Evolutionary conservation across 2,113 vertebrate species (phyloP), one percentile per base, ranked within the genome.

Genomic region (Anolis sagrei): DNA sequence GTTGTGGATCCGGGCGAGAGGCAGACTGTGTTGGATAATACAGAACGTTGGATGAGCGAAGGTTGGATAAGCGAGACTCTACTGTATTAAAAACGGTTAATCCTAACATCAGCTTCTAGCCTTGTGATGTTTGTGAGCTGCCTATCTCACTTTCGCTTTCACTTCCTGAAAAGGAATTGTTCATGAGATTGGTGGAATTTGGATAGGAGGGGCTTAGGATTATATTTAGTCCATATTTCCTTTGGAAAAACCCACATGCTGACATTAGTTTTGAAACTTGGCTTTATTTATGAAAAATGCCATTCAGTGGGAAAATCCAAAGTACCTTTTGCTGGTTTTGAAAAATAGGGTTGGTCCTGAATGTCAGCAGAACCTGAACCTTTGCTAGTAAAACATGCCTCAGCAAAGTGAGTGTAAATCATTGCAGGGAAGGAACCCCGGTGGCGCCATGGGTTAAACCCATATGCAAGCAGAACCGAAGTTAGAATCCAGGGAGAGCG

Each of bases 291-390:
- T 18, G 23, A 39, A 54, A 49, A 49, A 83, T 88, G 72, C 4
- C 21, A 23, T 9, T 36, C 34, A 32, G 4, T 9, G 23, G 78
- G 25, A 34, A 79, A 79, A 34, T 10, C 54, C 32, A 39, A 68
- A n/a, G n/a, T n/a, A 44, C 39, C 39, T 8, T 39, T 84, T 54
- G 69, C 54, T 82, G 73, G 54, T 18, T 70, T 83, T 87, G 79
- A 78, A 87, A 27, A 84, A 36, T 75, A 77, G 86, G 39, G 39
- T 23, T 64, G 78, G 48, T 81, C 82, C 44, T 69, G 84, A 39
- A 54, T 76, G 90, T 49, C 61, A 34, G 18, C 21, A 64, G 72
- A 79, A 51, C 19, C 29, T 64, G 7, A n/a, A 32, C 64, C 9
- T 32, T 86, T 58, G 39, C 76, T 64, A 36, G 36, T 51, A 70